phyloP scores from a whole-genome alignment of 53 echinoderm and acorn worm genomes.

The Hippasteria phrygiana region DNA sequence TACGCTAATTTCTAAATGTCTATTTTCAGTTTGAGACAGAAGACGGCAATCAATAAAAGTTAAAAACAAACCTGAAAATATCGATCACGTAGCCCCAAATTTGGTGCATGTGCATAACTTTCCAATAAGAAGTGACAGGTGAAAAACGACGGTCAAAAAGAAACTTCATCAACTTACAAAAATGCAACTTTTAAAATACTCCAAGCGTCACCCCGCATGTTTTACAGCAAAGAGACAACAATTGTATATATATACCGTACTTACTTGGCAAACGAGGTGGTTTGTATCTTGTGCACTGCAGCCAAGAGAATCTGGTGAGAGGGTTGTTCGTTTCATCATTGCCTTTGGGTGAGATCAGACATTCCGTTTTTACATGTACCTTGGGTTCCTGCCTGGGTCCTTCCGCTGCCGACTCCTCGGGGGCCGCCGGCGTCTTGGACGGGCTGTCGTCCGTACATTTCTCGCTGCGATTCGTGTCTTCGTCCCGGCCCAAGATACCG shows the following conservation, averaged over 20 bases:
- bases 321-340: conserved; percentile 79
- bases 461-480: conserved; percentile 44
- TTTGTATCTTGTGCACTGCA: conserved; percentile 95
- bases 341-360: conserved; percentile 45
- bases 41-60: too few relatives aligned
- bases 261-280: conserved; percentile 95
- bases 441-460: conserved; percentile 31
- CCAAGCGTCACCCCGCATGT: too few relatives aligned
- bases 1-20: too few relatives aligned
- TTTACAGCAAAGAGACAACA: too few relatives aligned
- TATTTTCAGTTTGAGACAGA: too few relatives aligned
- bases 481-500: conserved; percentile 82
- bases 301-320: conserved; percentile 92
- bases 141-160: too few relatives aligned
- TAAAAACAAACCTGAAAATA: too few relatives aligned
- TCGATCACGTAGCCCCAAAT: too few relatives aligned
- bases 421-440: conserved; percentile 10
- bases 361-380: conserved; percentile 56
- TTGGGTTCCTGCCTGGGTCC: not conserved
- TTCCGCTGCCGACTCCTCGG: not conserved
- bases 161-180: too few relatives aligned
- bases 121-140: too few relatives aligned
- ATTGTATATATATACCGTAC: not conserved
- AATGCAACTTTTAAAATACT: too few relatives aligned
- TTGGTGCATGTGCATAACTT: too few relatives aligned